A percentile compares a stretch with the other conserved stretches of the same genome.
Conservation (phyloP, 1,140 invertebrate species). For the Scaptomyza hsui region DNA sequence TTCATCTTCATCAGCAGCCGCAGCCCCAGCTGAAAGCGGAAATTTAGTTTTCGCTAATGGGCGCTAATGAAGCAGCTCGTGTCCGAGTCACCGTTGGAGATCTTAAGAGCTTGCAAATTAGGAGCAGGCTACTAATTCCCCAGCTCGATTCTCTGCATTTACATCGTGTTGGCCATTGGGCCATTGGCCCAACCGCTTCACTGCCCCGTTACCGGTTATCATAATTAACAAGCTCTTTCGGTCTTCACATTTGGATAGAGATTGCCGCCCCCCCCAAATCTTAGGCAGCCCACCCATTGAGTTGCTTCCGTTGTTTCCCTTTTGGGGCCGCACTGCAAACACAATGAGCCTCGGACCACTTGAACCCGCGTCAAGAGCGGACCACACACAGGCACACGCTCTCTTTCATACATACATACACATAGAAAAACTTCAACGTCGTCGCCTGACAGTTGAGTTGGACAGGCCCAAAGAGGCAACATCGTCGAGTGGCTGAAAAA, state of each 20-base stretch:
- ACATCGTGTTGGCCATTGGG: conserved; percentile 54
- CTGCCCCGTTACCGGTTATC: conserved; percentile 69
- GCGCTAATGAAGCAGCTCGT: conserved; percentile 71
- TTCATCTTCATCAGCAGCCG: conserved; percentile 67
- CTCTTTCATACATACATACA: conserved; percentile 1
- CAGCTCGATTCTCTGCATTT: conserved; percentile 68
- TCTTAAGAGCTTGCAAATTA: conserved; percentile 59
- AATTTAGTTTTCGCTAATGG: conserved; percentile 77
- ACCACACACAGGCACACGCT: conserved; percentile 60
- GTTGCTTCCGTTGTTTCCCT: conserved; percentile 56
- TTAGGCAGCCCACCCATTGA: conserved; percentile 48
- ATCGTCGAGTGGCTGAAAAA: conserved; percentile 56
- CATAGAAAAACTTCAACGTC: conserved; percentile 34
- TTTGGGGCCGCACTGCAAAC: conserved; percentile 31
- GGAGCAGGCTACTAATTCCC: conserved; percentile 61
- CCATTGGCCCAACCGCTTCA: conserved; percentile 30
- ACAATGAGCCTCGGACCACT: conserved; percentile 38
- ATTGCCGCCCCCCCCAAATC: conserved; percentile 16
- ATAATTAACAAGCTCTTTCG: conserved; percentile 76
- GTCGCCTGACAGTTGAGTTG: conserved; percentile 58
- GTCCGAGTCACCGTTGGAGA: conserved; percentile 64
- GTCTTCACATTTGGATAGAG: conserved; percentile 6
- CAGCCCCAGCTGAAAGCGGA: conserved; percentile 26
- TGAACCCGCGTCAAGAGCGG: conserved; percentile 57
- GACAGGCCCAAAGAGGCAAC: conserved; percentile 50